Conservation (phyloP, 2,113 vertebrate genomes). For the Melanotaenia duboulayi region DNA sequence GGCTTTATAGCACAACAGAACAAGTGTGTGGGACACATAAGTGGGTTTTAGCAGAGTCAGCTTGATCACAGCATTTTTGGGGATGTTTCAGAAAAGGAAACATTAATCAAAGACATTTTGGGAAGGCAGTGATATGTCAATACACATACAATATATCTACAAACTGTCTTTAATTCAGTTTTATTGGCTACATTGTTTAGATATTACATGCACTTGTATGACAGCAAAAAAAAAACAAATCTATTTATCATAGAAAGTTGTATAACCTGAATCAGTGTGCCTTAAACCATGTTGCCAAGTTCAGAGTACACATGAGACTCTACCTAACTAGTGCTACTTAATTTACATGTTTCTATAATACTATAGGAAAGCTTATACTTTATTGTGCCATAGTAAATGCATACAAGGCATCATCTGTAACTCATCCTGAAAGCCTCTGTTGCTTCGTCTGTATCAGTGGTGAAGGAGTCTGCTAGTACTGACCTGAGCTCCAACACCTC, state of each 20-base stretch:
- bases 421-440: slow-evolving; percentile 4
- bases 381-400: slow-evolving; percentile 43
- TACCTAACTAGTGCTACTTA: slow-evolving; percentile 15
- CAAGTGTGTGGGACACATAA: not conserved
- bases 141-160: slow-evolving; percentile 2
- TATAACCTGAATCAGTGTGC: slow-evolving; percentile 7
- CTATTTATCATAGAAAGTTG: not conserved
- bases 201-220: not conserved
- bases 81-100: not conserved
- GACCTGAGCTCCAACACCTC: slow-evolving; percentile 47
- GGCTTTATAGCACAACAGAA: not conserved
- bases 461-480: slow-evolving; percentile 11
- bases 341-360: slow-evolving; percentile 29
- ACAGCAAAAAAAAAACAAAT: not conserved
- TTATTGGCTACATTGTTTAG: not conserved
- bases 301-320: slow-evolving; percentile 22
- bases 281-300: slow-evolving; percentile 6
- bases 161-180: not conserved
- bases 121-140: not conserved
- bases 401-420: slow-evolving; percentile 4
- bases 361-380: slow-evolving; percentile 19
- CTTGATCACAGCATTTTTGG: not conserved
- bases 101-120: not conserved
- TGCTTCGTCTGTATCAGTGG: slow-evolving; percentile 26
- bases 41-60: not conserved